A percentile compares a stretch with the other conserved stretches of the same genome.
These are phyloP conservation scores for Neoarius graeffei DNA, from an alignment of 2,113 vertebrate species.

Conservation along the genomic window DNA sequence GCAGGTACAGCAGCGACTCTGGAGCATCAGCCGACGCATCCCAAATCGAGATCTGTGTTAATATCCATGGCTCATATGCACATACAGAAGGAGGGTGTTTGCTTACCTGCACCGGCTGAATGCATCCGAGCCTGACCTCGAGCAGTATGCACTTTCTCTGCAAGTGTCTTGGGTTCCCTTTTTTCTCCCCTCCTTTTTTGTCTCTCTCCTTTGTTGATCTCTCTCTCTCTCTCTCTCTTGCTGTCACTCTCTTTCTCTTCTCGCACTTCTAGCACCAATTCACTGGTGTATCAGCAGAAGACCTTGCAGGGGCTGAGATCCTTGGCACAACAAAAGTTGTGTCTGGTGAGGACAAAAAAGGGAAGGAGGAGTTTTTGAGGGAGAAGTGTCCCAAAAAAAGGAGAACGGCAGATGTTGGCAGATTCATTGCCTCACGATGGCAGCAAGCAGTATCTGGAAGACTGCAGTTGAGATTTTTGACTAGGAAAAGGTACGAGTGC, in stretches of 20 bases:
- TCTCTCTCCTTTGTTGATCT: background rate
- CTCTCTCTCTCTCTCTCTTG: background rate
- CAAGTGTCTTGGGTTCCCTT: conserved; percentile 40
- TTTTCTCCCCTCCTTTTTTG: conserved; percentile 12
- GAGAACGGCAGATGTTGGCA: conserved; percentile 43
- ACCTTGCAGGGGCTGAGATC: conserved; percentile 34
- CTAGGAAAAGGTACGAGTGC: conserved; percentile 49
- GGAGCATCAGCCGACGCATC: background rate
- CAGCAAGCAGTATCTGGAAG: conserved; percentile 46
- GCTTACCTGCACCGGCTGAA: conserved; percentile 49
- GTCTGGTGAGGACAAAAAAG: conserved; percentile 24
- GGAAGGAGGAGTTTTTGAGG: conserved; percentile 8
- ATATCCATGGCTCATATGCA: background rate
- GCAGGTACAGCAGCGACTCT: conserved; percentile 14
- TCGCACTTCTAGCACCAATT: conserved; percentile 31
- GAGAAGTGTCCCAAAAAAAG: conserved; percentile 41
- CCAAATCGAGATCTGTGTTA: conserved; percentile 5
- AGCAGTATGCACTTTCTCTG: conserved; percentile 42
- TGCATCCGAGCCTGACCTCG: conserved; percentile 49
- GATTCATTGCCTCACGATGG: conserved; percentile 41
- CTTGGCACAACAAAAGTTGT: conserved; percentile 42
- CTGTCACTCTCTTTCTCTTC: conserved; percentile 15
- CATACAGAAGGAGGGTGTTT: conserved; percentile 10
- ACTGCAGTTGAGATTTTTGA: conserved; percentile 47
- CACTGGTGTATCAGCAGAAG: conserved; percentile 32